Conservation (phyloP, 2,888 invertebrate genomes). For the Neelides folsomi region DNA sequence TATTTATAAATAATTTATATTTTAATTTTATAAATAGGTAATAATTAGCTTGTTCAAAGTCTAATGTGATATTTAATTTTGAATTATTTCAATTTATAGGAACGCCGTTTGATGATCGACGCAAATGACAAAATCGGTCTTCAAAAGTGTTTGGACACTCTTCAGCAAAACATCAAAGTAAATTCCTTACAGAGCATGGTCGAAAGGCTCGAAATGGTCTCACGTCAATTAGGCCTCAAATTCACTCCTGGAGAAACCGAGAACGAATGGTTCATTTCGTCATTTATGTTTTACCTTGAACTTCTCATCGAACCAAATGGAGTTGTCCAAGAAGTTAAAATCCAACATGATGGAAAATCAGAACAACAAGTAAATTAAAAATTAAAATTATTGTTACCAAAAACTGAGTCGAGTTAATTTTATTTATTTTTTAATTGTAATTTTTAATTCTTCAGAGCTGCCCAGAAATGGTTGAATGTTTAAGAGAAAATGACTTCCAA, state of each 20-base stretch:
- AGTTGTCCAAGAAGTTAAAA: conserved; percentile 72
- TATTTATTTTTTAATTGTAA: neutral
- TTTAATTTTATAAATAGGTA: neutral
- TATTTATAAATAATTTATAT: too few species aligned
- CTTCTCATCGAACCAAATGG: conserved; percentile 72
- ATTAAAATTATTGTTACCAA: neutral
- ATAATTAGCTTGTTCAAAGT: conserved; percentile 1
- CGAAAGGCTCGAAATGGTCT: conserved; percentile 78
- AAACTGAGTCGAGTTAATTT: too few species aligned
- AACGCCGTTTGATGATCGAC: conserved; percentile 77
- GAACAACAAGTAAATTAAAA: conserved; percentile 40
- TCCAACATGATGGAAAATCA: conserved; percentile 78
- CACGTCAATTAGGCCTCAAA: conserved; percentile 76
- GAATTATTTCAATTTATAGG: conserved; percentile 45
- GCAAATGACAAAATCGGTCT: conserved; percentile 69
- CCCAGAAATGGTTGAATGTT: conserved; percentile 70
- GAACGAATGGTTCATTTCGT: conserved; percentile 75
- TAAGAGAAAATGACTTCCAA: conserved; percentile 72
- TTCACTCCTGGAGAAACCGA: conserved; percentile 72
- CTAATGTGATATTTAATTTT: conserved; percentile 12
- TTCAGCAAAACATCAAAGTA: conserved; percentile 88
- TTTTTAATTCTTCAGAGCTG: conserved; percentile 52
- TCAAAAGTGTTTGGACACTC: conserved; percentile 77
- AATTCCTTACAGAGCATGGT: conserved; percentile 81
- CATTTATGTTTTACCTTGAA: conserved; percentile 93